Percentiles rank a stretch among this genome's conserved stretches.
phyloP scores from a whole-genome alignment of 2,797 vertebrate species.

The Melanotaenia pygmaea region DNA sequence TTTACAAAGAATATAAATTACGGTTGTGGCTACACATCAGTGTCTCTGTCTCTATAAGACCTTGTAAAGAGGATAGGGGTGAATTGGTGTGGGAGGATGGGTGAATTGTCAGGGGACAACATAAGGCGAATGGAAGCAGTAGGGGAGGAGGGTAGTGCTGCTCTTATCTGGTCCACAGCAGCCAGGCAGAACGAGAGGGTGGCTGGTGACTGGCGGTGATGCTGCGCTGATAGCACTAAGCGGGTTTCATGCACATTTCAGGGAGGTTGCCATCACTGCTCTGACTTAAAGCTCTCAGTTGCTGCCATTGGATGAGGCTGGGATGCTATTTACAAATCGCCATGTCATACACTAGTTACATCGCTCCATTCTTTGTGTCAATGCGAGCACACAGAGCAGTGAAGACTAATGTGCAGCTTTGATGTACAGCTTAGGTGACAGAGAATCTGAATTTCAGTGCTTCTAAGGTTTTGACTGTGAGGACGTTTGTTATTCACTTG shows the following conservation, averaged over 20 bases:
- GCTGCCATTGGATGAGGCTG: constrained; percentile 61
- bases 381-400: constrained; percentile 47
- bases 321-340: constrained; percentile 73
- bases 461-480: constrained; percentile 62
- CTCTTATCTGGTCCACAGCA: constrained; percentile 82
- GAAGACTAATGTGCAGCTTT: constrained; percentile 63
- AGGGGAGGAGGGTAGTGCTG: constrained; percentile 56
- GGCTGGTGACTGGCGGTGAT: constrained; percentile 81
- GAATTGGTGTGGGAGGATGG: constrained; percentile 66
- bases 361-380: constrained; percentile 55
- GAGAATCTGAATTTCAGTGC: constrained; percentile 62
- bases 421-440: constrained; percentile 73
- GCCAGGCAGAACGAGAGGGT: constrained; percentile 76
- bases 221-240: constrained; percentile 78
- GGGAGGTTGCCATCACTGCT: constrained; percentile 70
- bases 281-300: constrained; percentile 71
- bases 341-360: constrained; percentile 69
- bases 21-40: constrained; percentile 68
- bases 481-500: constrained; percentile 64
- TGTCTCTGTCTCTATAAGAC: constrained; percentile 76
- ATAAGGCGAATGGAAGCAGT: constrained; percentile 61
- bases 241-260: constrained; percentile 81
- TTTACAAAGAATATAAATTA: constrained; percentile 86
- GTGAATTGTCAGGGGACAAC: constrained; percentile 63
- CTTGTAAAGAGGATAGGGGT: constrained; percentile 76